Conservation (phyloP, 2,888 invertebrate genomes). For the Uloborus plumipes region DNA sequence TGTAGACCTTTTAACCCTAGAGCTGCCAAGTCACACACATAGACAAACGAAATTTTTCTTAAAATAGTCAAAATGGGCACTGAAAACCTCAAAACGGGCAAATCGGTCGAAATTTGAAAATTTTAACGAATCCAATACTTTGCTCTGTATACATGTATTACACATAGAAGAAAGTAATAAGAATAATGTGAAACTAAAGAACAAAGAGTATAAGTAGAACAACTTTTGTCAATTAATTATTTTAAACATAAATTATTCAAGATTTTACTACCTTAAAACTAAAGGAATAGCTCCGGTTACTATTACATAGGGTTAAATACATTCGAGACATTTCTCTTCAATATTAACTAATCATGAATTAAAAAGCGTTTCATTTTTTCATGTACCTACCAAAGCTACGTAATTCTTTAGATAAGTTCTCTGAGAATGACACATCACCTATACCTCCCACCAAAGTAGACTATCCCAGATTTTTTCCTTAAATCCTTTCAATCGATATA, state of each 20-base stretch:
- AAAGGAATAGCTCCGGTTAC: too few species aligned
- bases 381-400: neutral
- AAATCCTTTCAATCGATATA: constrained; percentile 26
- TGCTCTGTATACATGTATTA: too few species aligned
- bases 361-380: neutral
- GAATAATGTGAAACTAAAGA: too few species aligned
- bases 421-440: constrained; percentile 9
- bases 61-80: too few species aligned
- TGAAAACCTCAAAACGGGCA: too few species aligned
- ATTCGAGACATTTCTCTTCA: neutral
- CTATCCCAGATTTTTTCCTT: constrained; percentile 21
- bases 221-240: neutral
- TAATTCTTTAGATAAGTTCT: neutral
- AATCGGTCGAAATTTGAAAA: too few species aligned
- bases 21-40: too few species aligned
- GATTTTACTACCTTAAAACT: neutral
- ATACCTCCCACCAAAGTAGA: constrained; percentile 1
- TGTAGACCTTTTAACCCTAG: too few species aligned
- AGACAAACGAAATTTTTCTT: too few species aligned
- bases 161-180: too few species aligned
- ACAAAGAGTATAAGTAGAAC: too few species aligned
- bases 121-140: too few species aligned
- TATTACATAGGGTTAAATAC: neutral
- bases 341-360: neutral
- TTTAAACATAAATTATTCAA: neutral